These are phyloP conservation scores for Gymnothorax javanicus DNA, from an alignment of 2,797 vertebrate species.

Conservation along the genomic window DNA sequence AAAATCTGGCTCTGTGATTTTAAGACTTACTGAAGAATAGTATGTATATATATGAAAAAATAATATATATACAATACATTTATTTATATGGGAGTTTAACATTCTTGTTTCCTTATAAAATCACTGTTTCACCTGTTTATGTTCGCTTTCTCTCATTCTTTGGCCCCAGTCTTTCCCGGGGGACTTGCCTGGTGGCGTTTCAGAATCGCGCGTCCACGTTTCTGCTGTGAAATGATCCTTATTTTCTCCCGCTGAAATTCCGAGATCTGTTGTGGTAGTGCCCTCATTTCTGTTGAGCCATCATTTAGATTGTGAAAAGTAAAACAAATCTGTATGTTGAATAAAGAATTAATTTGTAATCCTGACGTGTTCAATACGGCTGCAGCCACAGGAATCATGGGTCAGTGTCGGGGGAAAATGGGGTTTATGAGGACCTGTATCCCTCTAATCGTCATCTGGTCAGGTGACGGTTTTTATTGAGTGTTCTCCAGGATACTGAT, in stretches of 20 bases:
- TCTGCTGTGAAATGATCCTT: slow-evolving; percentile 71
- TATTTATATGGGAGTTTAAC: slow-evolving; percentile 53
- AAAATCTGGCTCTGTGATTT: slow-evolving; percentile 59
- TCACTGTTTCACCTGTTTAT: slow-evolving; percentile 62
- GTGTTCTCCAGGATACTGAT: background rate
- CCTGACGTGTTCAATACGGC: slow-evolving; percentile 25
- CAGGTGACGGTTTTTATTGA: background rate
- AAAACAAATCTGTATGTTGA: slow-evolving; percentile 74
- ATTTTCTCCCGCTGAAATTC: slow-evolving; percentile 69
- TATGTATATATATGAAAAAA: slow-evolving; percentile 7
- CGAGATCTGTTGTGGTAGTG: slow-evolving; percentile 83
- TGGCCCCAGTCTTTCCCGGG: slow-evolving; percentile 55
- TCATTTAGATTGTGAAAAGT: slow-evolving; percentile 83
- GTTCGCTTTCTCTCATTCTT: slow-evolving; percentile 57
- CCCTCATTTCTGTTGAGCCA: slow-evolving; percentile 81
- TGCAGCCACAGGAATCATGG: background rate
- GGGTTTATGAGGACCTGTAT: background rate
- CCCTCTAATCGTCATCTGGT: background rate
- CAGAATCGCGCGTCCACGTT: slow-evolving; percentile 66
- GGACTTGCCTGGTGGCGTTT: slow-evolving; percentile 57
- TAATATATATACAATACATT: slow-evolving; percentile 48
- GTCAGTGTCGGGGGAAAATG: background rate
- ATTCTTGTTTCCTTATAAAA: slow-evolving; percentile 55
- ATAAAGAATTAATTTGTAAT: slow-evolving; percentile 83
- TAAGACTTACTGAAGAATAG: slow-evolving; percentile 55